Percentiles rank a stretch among this genome's conserved stretches.
These are phyloP conservation scores for Hypena proboscidalis DNA, from an alignment of 2,888 invertebrate species.

Conservation along the genomic window DNA sequence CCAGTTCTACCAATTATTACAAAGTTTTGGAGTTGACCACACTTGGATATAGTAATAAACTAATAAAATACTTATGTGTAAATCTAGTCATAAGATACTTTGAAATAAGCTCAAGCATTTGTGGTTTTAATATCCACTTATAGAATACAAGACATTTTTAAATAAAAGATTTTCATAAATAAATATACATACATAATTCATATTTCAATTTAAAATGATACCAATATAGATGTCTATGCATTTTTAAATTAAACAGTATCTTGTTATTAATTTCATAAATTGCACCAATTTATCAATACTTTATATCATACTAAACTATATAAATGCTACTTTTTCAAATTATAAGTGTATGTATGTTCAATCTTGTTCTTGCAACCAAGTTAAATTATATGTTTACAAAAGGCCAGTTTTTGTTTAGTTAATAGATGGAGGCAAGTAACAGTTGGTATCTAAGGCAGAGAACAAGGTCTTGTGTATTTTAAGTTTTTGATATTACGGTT, in stretches of 20 bases:
- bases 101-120: slow-evolving; percentile 30
- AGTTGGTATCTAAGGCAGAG: too few species aligned
- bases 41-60: slow-evolving; percentile 1
- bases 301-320: neutral
- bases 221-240: slow-evolving; percentile 21
- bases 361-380: too few species aligned
- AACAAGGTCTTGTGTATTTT: too few species aligned
- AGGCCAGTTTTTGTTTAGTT: too few species aligned
- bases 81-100: slow-evolving; percentile 52
- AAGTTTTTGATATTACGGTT: neutral
- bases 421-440: too few species aligned
- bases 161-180: too few species aligned
- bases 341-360: too few species aligned
- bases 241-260: slow-evolving; percentile 14
- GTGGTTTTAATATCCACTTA: too few species aligned
- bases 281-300: neutral
- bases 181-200: too few species aligned
- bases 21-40: slow-evolving; percentile 10
- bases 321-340: too few species aligned
- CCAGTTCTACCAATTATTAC: neutral
- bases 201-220: slow-evolving; percentile 7
- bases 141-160: too few species aligned
- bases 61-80: slow-evolving; percentile 10
- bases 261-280: neutral
- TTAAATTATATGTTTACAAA: too few species aligned